These are phyloP conservation scores for Talpa occidentalis DNA, from an alignment of 2,113 vertebrate genomes.

Conservation along the genomic window DNA sequence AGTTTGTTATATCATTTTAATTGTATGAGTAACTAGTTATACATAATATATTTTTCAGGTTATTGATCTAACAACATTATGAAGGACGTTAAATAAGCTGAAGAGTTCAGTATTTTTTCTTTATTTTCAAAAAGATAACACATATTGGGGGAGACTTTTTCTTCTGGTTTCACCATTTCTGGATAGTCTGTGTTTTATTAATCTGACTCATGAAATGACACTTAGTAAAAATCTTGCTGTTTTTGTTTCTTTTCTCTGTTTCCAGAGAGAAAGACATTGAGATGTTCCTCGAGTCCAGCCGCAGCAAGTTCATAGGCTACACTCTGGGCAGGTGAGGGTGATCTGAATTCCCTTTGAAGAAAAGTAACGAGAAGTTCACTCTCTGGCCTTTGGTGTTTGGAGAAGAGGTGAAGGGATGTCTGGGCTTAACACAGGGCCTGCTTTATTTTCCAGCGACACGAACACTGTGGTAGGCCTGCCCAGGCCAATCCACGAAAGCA, in stretches of 20 bases:
- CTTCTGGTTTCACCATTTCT: neutral
- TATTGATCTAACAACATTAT: neutral
- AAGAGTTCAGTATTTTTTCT: neutral
- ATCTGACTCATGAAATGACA: neutral
- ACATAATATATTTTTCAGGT: neutral
- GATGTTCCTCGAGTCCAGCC: slow-evolving; percentile 97
- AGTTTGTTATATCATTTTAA: neutral
- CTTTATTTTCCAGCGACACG: slow-evolving; percentile 91
- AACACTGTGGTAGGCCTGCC: slow-evolving; percentile 97
- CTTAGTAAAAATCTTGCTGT: neutral
- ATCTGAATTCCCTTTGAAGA: neutral
- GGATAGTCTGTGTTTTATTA: neutral
- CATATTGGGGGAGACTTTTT: neutral
- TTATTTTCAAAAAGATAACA: neutral
- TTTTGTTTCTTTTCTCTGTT: neutral
- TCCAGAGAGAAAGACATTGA: slow-evolving; percentile 98
- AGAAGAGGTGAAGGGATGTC: neutral
- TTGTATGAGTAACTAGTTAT: neutral
- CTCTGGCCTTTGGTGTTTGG: neutral
- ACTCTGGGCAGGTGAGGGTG: slow-evolving; percentile 93
- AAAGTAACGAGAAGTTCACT: rapidly evolving
- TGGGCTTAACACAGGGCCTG: slow-evolving; percentile 24
- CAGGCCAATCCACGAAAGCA: slow-evolving; percentile 98
- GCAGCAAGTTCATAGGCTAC: slow-evolving; percentile 99
- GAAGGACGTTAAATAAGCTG: neutral